Evolutionary conservation across 92 coral and sea anemone species (phyloP), one percentile per base, ranked within the genome.

Genomic region (Blastomussa wellsi): DNA sequence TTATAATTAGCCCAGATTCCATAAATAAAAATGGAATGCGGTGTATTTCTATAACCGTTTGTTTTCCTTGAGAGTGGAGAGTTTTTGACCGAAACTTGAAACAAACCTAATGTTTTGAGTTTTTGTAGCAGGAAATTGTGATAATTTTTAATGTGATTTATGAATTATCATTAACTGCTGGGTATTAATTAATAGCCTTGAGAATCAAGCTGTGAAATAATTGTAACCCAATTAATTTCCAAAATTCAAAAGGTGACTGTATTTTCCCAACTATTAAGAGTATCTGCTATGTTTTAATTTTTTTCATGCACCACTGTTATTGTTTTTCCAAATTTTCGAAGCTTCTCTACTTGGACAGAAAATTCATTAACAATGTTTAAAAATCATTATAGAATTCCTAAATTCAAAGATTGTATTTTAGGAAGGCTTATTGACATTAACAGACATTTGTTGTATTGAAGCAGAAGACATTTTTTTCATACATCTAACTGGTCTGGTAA

Each of bases 1-100:
- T 39, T 15, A 33, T 81, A 33, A 69, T 70, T 68, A 68, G 44
- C 65, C 8, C 42, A 33, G 66, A 62, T 20, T 31, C 38, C 47
- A 77, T 31, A 76, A 76, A 52, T 44, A 8, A 74, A 39, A 74
- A 8, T 60, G 74, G 72, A 39, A 79, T 60, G 73, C 17, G n/a
- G 7, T 69, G 33, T 47, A 1, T 32, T 69, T 68, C 72, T 11
- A 17, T 62, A 1, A 59, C 26, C 48, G 53, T 59, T 78, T 78
- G 72, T 60, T 59, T 57, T 35, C 24, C 37, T 57, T 78, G 26
- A 28, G 26, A 28, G 28, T 32, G 24, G 12, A 22, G 15, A 59
- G 3, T 26, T 24, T n/a, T 59, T 38, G 13, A 14, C 51, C 38
- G 36, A n/a, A 70, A 70, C 48, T 70, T 70, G n/a, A 59, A 59